Evolutionary conservation across 64 coral and sea anemone genomes (phyloP).

Genomic region (Dendrophyllia cribrosa): DNA sequence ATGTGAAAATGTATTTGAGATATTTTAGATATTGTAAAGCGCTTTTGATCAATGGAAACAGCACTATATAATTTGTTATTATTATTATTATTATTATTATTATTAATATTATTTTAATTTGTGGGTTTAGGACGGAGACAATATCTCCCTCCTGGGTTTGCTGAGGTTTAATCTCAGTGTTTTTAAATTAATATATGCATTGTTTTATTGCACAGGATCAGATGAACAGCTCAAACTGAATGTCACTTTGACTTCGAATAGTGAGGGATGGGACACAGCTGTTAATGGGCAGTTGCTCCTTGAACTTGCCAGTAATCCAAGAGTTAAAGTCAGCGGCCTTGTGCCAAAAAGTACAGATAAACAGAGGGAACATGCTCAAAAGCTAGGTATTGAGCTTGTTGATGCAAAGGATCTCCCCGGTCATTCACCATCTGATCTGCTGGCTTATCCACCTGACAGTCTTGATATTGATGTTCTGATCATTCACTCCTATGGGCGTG

Average conservation of each 20-base stretch:
- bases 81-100: no score
- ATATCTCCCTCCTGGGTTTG: no score
- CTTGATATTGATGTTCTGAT: constrained; percentile 33
- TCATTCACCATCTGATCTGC: background rate
- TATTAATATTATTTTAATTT: no score
- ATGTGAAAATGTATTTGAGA: no score
- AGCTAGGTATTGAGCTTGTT: constrained; percentile 1
- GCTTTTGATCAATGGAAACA: no score
- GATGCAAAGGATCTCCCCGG: constrained; percentile 20
- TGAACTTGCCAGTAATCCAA: constrained; percentile 5
- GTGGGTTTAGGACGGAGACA: no score
- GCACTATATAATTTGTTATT: no score
- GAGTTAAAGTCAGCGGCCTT: constrained; percentile 22
- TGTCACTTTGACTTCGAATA: constrained; percentile 16
- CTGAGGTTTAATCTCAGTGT: no score
- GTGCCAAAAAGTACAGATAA: constrained; percentile 22
- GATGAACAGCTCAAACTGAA: constrained; percentile 7
- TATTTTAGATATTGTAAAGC: no score
- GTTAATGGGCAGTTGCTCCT: constrained; percentile 35
- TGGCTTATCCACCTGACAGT: constrained; percentile 41
- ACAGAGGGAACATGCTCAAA: background rate
- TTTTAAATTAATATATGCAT: background rate
- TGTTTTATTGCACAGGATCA: background rate
- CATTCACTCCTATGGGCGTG: constrained; percentile 21
- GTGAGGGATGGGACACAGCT: constrained; percentile 29